Percentiles rank a stretch among this genome's conserved stretches.
Evolutionary conservation across 2,797 vertebrate genomes (phyloP).

Genomic region (Falco columbarius): DNA sequence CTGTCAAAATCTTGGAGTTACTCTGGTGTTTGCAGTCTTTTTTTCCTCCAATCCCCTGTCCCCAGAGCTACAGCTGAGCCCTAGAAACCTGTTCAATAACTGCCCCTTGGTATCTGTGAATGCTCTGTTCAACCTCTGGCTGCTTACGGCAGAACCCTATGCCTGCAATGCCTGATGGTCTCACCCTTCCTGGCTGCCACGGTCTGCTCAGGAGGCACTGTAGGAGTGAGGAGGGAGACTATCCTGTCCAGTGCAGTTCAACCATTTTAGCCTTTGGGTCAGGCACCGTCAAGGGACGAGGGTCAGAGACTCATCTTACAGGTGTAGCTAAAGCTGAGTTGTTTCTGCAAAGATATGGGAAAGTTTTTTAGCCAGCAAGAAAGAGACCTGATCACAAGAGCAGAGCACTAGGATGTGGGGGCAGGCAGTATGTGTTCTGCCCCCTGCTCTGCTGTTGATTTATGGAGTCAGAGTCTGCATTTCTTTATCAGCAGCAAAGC

Average conservation of each 20-base stretch:
- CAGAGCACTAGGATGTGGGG: background rate
- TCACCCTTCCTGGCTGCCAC: background rate
- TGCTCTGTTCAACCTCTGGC: conserved; percentile 10
- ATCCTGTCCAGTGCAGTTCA: background rate
- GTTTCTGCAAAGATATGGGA: background rate
- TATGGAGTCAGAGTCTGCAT: background rate
- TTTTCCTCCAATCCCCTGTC: background rate
- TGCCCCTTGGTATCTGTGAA: background rate
- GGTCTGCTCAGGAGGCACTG: background rate
- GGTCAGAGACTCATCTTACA: background rate
- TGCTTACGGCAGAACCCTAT: conserved; percentile 19
- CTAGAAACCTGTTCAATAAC: background rate
- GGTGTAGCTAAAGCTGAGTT: background rate
- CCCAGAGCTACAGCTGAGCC: background rate
- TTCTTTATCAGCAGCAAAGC: background rate
- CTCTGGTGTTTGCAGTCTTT: background rate
- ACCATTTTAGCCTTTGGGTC: background rate
- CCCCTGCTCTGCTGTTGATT: background rate
- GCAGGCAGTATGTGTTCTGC: background rate
- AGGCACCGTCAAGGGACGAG: fast-evolving
- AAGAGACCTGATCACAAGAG: background rate
- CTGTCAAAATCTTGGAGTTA: background rate
- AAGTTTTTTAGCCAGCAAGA: background rate
- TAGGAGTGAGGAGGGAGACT: background rate
- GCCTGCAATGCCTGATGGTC: background rate